Evolutionary conservation across 2,888 invertebrate species (phyloP).

Genomic region (Trissolcus japonicus): DNA sequence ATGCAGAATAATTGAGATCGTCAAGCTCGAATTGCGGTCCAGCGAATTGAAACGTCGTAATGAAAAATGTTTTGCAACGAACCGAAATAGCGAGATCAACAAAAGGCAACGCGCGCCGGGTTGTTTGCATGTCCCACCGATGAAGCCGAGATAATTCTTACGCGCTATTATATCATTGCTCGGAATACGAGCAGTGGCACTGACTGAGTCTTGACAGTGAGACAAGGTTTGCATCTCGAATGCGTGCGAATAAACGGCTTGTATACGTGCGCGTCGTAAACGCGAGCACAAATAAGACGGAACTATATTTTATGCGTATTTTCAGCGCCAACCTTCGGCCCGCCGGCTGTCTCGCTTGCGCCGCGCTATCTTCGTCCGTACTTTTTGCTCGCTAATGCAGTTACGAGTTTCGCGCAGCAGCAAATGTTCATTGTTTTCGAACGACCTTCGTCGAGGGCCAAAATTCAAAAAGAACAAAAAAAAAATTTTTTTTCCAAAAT

Average conservation of each 20-base stretch:
- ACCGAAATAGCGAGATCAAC: background rate
- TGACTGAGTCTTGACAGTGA: conserved; percentile 57
- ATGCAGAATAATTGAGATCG: too few species aligned
- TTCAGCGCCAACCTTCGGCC: conserved; percentile 72
- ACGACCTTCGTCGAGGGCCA: conserved; percentile 67
- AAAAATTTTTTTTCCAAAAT: too few species aligned
- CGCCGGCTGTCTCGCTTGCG: conserved; percentile 44
- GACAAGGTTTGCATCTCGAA: conserved; percentile 54
- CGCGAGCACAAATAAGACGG: conserved; percentile 64
- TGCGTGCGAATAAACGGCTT: conserved; percentile 49
- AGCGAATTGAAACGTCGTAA: background rate
- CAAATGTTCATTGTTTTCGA: background rate
- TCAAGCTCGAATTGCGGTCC: too few species aligned
- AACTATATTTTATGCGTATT: conserved; percentile 72
- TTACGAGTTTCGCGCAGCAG: conserved; percentile 59
- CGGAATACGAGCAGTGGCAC: conserved; percentile 41
- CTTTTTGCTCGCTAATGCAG: conserved; percentile 62
- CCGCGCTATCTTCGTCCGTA: background rate
- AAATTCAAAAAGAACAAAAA: conserved; percentile 60
- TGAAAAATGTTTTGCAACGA: background rate
- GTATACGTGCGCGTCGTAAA: conserved; percentile 45
- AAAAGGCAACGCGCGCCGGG: too few species aligned
- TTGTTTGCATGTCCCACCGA: too few species aligned
- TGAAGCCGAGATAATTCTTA: conserved; percentile 26
- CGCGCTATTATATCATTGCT: conserved; percentile 47